Conservation (phyloP, 2,797 vertebrate genomes). For the Parauchenoglanis punctatus region DNA sequence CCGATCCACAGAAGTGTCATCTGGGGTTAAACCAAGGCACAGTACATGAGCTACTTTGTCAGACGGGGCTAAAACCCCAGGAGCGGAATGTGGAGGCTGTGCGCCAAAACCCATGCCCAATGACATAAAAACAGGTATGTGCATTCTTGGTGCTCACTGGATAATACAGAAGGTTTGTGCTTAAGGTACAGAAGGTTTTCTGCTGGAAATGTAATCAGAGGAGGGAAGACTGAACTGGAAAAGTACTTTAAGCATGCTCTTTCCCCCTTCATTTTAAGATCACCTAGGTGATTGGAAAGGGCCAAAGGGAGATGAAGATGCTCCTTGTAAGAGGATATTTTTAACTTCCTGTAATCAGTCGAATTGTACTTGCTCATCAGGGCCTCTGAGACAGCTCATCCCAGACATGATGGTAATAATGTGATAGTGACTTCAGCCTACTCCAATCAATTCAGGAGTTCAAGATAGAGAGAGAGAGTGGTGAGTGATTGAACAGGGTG, state of each 20-base stretch:
- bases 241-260: neutral
- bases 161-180: too few species aligned
- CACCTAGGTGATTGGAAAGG: conserved; percentile 9
- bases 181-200: too few species aligned
- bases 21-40: too few species aligned
- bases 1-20: too few species aligned
- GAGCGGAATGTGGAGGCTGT: too few species aligned
- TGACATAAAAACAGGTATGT: too few species aligned
- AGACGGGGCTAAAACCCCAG: too few species aligned
- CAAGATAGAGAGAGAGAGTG: neutral
- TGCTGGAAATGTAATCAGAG: conserved; percentile 35
- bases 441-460: conserved; percentile 53
- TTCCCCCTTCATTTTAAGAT: conserved; percentile 16
- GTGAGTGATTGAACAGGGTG: neutral
- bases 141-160: too few species aligned
- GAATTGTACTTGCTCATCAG: conserved; percentile 57
- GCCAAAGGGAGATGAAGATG: conserved; percentile 24
- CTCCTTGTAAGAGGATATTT: conserved; percentile 61
- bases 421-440: conserved; percentile 16
- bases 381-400: conserved; percentile 48
- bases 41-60: too few species aligned
- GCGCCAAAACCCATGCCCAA: too few species aligned
- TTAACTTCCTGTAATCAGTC: conserved; percentile 67
- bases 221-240: neutral
- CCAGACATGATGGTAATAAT: conserved; percentile 51